Conservation (phyloP, 2,888 invertebrate genomes). For the Gari tellinella region DNA sequence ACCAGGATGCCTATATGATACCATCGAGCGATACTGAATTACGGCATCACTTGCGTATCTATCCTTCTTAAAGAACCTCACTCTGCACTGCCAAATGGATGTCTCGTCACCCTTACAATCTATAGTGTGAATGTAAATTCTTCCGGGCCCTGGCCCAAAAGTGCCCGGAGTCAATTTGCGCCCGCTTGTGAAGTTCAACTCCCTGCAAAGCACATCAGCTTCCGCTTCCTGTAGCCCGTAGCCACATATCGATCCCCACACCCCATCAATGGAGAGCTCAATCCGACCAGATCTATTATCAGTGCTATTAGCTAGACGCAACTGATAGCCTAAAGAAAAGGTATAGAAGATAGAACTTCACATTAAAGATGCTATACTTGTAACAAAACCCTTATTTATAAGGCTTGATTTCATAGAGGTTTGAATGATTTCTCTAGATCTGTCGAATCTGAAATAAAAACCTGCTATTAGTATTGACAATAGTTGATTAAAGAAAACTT, state of each 20-base stretch:
- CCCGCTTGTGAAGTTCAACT: constrained; percentile 71
- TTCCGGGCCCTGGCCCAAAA: constrained; percentile 50
- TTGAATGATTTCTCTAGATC: no score
- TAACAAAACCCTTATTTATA: no score
- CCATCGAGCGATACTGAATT: no score
- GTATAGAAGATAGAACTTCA: background rate
- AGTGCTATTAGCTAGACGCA: constrained; percentile 48
- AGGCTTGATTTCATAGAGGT: no score
- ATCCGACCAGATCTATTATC: constrained; percentile 80
- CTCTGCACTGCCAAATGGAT: constrained; percentile 65
- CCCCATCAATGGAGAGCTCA: constrained; percentile 89
- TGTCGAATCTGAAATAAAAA: no score
- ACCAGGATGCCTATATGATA: constrained; percentile 5
- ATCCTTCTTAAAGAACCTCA: background rate
- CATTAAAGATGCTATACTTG: background rate
- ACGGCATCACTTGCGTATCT: no score
- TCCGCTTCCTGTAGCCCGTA: constrained; percentile 88
- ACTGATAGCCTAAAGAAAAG: constrained; percentile 38
- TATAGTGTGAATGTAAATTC: constrained; percentile 9
- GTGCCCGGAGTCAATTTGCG: constrained; percentile 53
- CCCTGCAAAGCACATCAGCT: constrained; percentile 86
- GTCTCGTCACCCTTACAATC: constrained; percentile 19
- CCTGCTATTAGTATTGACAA: no score
- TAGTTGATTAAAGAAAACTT: no score
- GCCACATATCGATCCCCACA: constrained; percentile 89